Conservation (phyloP, 2,888 invertebrate species). For the Lasioglossum villosulum region DNA sequence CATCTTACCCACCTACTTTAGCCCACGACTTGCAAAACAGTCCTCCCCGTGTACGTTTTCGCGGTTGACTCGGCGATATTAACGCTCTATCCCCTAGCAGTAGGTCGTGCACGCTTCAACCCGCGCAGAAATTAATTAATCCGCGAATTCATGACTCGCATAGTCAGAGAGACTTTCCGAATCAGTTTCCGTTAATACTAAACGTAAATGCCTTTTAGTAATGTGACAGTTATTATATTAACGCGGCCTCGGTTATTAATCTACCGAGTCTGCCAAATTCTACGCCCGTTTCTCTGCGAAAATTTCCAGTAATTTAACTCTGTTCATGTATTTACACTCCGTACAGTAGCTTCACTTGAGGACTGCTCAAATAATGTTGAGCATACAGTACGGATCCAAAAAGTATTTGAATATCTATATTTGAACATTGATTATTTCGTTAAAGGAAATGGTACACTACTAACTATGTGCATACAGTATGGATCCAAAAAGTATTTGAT, state of each 20-base stretch:
- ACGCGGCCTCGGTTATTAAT: neutral
- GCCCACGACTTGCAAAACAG: neutral
- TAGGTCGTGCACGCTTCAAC: neutral
- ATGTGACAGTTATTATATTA: neutral
- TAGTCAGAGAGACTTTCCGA: neutral
- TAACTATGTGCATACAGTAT: too few relatives aligned
- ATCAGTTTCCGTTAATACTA: neutral
- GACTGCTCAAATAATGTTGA: too few relatives aligned
- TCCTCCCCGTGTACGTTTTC: neutral
- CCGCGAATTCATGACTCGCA: neutral
- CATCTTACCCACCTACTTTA: constrained; percentile 14
- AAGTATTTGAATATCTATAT: too few relatives aligned
- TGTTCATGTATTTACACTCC: neutral
- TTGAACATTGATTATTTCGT: too few relatives aligned
- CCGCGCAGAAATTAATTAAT: neutral
- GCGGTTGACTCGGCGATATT: neutral
- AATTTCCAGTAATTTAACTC: neutral
- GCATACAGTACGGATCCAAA: too few relatives aligned
- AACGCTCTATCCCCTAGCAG: neutral
- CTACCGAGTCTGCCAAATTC: neutral
- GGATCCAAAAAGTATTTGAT: too few relatives aligned
- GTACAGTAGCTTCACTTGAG: too few relatives aligned
- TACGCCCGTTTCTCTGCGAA: neutral
- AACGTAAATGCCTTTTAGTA: neutral
- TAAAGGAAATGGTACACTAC: neutral